phyloP scores from a whole-genome alignment of 2,888 invertebrate species.

The Parthenolecanium corni region DNA sequence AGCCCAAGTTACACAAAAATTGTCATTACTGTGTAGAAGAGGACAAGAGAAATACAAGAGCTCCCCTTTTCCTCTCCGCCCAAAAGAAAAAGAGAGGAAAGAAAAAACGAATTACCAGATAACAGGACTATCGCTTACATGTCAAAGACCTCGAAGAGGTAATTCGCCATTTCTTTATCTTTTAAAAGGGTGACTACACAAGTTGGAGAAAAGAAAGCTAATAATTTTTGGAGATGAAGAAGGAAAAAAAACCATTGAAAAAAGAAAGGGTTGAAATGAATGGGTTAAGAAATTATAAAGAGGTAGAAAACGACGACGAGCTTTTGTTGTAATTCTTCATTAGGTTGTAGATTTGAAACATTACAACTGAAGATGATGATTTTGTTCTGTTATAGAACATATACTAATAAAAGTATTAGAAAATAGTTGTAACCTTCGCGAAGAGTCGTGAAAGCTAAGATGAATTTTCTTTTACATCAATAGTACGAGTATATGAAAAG shows the following conservation, averaged over 20 bases:
- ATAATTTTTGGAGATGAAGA: slow-evolving; percentile 7
- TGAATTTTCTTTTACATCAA: too few species aligned
- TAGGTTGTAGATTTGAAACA: too few species aligned
- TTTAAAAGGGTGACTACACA: slow-evolving; percentile 20
- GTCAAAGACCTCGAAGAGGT: neutral
- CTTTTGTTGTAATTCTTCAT: neutral
- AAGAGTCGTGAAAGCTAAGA: too few species aligned
- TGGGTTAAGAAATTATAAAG: neutral
- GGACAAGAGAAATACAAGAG: neutral
- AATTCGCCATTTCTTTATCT: slow-evolving; percentile 4
- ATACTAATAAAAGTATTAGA: too few species aligned
- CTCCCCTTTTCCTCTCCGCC: neutral
- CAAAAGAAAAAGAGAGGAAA: neutral
- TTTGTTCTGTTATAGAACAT: too few species aligned
- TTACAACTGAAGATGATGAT: too few species aligned
- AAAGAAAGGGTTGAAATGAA: slow-evolving; percentile 12
- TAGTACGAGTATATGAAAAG: too few species aligned
- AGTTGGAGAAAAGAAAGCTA: slow-evolving; percentile 9
- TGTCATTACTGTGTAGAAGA: neutral
- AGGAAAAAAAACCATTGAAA: neutral
- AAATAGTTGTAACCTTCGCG: neutral
- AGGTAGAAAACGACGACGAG: neutral
- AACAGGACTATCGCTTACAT: slow-evolving; percentile 3
- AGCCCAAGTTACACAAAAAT: slow-evolving; percentile 13
- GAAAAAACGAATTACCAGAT: too few species aligned